A percentile compares a stretch with the other conserved stretches of the same genome.
phyloP scores from a whole-genome alignment of 2,797 vertebrate genomes.

The Enteromius trimaculatus region DNA sequence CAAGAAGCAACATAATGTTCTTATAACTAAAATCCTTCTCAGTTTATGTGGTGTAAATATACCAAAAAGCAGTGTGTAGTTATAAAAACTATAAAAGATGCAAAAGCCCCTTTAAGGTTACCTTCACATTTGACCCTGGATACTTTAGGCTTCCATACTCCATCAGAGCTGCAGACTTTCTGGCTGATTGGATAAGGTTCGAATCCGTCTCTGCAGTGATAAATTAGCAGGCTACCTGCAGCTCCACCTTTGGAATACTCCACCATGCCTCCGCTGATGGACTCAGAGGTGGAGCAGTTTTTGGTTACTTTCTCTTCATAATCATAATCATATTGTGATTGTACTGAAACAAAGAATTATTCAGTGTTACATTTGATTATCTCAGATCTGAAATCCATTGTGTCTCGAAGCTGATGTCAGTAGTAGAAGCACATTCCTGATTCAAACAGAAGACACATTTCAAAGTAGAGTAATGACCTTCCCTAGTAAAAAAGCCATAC shows the following conservation, averaged over 20 bases:
- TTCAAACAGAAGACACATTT: neutral
- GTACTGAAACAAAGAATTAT: slow-evolving; percentile 38
- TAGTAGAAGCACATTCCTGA: neutral
- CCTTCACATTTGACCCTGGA: slow-evolving; percentile 58
- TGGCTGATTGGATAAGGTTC: slow-evolving; percentile 53
- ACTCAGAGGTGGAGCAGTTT: slow-evolving; percentile 50
- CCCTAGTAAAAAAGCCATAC: no score
- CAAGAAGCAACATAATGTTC: no score
- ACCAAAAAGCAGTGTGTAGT: neutral
- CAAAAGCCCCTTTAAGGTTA: slow-evolving; percentile 24
- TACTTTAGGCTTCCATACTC: slow-evolving; percentile 57
- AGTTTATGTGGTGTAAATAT: neutral
- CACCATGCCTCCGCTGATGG: slow-evolving; percentile 53
- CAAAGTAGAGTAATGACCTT: no score
- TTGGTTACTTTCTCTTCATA: slow-evolving; percentile 16
- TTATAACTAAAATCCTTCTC: neutral
- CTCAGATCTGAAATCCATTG: neutral
- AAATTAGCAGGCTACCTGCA: slow-evolving; percentile 48
- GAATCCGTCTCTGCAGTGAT: slow-evolving; percentile 45
- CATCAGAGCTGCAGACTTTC: slow-evolving; percentile 47
- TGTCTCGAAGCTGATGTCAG: neutral
- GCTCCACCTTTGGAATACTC: slow-evolving; percentile 36
- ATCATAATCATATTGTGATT: slow-evolving; percentile 27
- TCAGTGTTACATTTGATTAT: neutral
- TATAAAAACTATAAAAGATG: neutral